Conservation (phyloP, 2,888 invertebrate genomes). For the Dryadula phaetusa region DNA sequence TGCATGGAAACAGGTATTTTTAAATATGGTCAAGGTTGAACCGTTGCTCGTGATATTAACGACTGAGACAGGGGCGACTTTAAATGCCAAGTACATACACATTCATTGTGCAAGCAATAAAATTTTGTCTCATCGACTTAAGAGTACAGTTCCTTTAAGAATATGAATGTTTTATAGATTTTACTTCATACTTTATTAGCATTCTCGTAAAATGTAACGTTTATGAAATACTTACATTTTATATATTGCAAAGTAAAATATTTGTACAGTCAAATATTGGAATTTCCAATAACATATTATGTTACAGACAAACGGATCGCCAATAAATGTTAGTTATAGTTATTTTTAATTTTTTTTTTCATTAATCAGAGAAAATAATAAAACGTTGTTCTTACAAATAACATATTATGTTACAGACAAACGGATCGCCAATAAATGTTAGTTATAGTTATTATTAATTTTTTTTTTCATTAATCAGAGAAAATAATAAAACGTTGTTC, state of each 20-base stretch:
- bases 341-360: no score
- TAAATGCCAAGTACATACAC: conserved; percentile 34
- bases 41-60: conserved; percentile 35
- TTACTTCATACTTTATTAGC: neutral
- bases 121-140: conserved; percentile 30
- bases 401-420: no score
- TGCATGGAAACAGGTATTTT: conserved; percentile 37
- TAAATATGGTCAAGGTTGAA: conserved; percentile 39
- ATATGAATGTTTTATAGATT: conserved; percentile 13
- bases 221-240: conserved; percentile 1
- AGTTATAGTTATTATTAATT: no score
- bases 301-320: neutral
- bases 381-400: neutral
- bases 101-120: conserved; percentile 28
- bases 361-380: neutral
- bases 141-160: neutral
- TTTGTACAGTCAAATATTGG: neutral
- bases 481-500: neutral
- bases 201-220: neutral
- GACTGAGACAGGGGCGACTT: conserved; percentile 25
- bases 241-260: neutral
- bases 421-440: no score
- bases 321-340: no score
- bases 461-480: neutral
- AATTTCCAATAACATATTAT: neutral